Percentiles rank a stretch among this genome's conserved stretches.
Evolutionary conservation across 2,888 invertebrate genomes (phyloP).

Genomic region (Drosophila pseudotakahashii): DNA sequence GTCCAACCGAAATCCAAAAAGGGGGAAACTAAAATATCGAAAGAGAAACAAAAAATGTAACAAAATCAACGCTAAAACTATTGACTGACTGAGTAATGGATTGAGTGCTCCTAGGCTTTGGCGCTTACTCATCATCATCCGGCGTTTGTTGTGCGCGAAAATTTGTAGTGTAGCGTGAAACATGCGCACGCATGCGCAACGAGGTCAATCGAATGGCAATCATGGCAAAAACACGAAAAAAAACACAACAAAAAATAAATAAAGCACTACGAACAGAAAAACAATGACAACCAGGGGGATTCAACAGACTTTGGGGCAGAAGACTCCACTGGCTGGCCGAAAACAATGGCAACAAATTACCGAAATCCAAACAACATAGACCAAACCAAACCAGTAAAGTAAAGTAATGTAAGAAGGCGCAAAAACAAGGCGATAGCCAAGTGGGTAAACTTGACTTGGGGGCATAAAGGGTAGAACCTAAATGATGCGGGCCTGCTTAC

Average conservation of each 20-base stretch:
- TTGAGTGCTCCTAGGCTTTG: conserved; percentile 40
- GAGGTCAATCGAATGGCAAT: conserved; percentile 80
- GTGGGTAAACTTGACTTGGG: conserved; percentile 7
- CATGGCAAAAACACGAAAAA: conserved; percentile 36
- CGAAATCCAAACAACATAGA: conserved; percentile 26
- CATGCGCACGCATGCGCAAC: conserved; percentile 80
- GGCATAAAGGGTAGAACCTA: neutral
- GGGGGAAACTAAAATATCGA: neutral
- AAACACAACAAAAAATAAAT: conserved; percentile 19
- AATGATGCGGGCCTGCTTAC: conserved; percentile 2
- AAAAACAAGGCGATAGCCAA: conserved; percentile 1
- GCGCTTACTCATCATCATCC: conserved; percentile 67
- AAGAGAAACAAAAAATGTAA: conserved; percentile 46
- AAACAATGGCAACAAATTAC: conserved; percentile 41
- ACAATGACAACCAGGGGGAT: conserved; percentile 54
- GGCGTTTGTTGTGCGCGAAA: conserved; percentile 55
- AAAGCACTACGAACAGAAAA: conserved; percentile 27
- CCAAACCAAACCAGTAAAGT: conserved; percentile 9
- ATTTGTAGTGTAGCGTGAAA: conserved; percentile 77
- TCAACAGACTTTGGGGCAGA: conserved; percentile 24
- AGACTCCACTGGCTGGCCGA: conserved; percentile 30
- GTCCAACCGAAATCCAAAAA: neutral
- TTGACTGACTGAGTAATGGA: conserved; percentile 31
- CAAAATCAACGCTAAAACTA: conserved; percentile 45
- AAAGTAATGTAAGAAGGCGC: conserved; percentile 15